Percentiles rank a stretch among this genome's conserved stretches.
phyloP scores from a whole-genome alignment of 2,797 vertebrate species.

The Merluccius polli region DNA sequence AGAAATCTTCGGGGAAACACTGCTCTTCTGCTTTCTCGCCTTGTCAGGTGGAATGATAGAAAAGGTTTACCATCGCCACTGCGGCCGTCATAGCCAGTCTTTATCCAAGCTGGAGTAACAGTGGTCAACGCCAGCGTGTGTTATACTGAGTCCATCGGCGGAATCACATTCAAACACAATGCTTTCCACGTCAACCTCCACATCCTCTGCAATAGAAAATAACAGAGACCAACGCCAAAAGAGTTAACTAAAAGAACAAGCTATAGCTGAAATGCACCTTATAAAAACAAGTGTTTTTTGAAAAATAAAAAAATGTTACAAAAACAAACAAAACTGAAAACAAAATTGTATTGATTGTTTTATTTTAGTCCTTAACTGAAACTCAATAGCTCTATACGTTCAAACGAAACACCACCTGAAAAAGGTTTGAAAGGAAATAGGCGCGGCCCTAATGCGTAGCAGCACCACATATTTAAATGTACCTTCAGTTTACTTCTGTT shows the following conservation, averaged over 20 bases:
- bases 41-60: neutral
- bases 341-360: too few relatives aligned
- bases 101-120: slow-evolving; percentile 83
- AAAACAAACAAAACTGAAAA: too few relatives aligned
- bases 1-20: too few relatives aligned
- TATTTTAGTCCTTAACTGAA: too few relatives aligned
- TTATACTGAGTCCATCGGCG: slow-evolving; percentile 71
- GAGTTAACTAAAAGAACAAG: neutral
- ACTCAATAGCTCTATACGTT: too few relatives aligned
- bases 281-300: too few relatives aligned
- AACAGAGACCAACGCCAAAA: slow-evolving; percentile 5
- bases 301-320: too few relatives aligned
- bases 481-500: too few relatives aligned
- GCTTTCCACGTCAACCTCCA: slow-evolving; percentile 87
- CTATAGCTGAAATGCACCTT: neutral
- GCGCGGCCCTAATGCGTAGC: too few relatives aligned
- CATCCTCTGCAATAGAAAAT: slow-evolving; percentile 76
- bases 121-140: slow-evolving; percentile 78
- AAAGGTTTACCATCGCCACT: neutral
- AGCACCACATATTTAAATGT: too few relatives aligned
- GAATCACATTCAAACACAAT: slow-evolving; percentile 75
- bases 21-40: slow-evolving; percentile 19
- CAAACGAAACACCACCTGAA: too few relatives aligned
- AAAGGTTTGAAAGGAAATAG: too few relatives aligned
- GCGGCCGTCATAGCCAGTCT: slow-evolving; percentile 74